These are phyloP conservation scores for Leptinotarsa tumamoca DNA, from an alignment of 2,888 invertebrate species.

Conservation along the genomic window DNA sequence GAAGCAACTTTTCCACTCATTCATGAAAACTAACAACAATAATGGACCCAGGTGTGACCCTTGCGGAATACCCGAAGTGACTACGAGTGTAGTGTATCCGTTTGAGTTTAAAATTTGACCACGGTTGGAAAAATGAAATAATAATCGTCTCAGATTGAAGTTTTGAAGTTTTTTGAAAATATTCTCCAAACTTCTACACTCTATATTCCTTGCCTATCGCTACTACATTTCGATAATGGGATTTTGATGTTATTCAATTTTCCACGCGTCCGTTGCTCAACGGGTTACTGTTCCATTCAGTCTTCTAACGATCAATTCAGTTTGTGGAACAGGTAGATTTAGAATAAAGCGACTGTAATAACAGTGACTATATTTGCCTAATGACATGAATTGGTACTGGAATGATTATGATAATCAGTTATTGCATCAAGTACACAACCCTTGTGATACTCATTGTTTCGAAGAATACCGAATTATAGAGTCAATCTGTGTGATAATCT, in stretches of 20 bases:
- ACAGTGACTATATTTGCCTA: conserved; percentile 6
- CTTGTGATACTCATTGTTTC: neutral
- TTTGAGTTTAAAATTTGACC: no score
- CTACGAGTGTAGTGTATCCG: no score
- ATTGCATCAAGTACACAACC: neutral
- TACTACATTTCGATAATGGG: neutral
- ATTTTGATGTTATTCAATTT: neutral
- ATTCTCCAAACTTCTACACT: no score
- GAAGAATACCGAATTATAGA: neutral
- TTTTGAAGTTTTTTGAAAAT: no score
- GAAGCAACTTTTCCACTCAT: no score
- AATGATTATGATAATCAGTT: conserved; percentile 1
- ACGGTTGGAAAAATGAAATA: no score
- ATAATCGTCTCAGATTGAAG: no score
- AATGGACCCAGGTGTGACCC: no score
- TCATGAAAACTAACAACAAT: no score
- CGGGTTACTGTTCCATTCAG: neutral
- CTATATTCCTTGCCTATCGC: neutral
- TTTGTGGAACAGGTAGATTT: neutral
- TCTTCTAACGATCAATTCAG: neutral
- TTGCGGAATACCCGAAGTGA: no score
- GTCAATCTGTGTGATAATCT: neutral
- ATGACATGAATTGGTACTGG: neutral
- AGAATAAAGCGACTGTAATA: neutral
- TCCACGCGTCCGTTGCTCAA: neutral